Conservation (phyloP, 2,888 invertebrate species). For the Sturmia bella region DNA sequence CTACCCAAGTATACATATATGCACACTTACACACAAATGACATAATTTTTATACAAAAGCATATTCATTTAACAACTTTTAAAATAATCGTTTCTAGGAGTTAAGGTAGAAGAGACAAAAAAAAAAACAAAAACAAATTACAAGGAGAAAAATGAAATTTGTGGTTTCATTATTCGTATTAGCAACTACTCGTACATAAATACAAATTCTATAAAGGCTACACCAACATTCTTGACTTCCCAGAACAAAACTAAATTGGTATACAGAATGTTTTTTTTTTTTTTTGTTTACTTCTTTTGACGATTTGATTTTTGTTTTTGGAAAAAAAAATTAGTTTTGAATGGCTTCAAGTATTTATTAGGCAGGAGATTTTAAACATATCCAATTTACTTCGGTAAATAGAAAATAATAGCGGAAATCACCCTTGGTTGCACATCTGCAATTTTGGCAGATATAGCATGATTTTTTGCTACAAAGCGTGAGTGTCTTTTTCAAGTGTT, state of each 20-base stretch:
- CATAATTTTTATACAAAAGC: background rate
- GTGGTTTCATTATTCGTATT: conserved; percentile 19
- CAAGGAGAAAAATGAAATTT: conserved; percentile 44
- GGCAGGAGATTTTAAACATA: too few relatives aligned
- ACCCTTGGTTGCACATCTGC: too few relatives aligned
- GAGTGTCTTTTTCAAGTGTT: too few relatives aligned
- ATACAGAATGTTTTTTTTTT: background rate
- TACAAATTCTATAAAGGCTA: conserved; percentile 9
- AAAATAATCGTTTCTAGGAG: conserved; percentile 48
- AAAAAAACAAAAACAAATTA: background rate
- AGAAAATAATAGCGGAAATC: too few relatives aligned
- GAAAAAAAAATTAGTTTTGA: background rate
- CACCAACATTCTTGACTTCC: conserved; percentile 21
- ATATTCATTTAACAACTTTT: conserved; percentile 17
- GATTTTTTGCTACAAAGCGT: too few relatives aligned
- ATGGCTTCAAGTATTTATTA: too few relatives aligned
- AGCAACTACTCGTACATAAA: background rate
- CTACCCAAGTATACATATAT: background rate
- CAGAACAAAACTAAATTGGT: conserved; percentile 28
- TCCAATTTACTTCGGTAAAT: too few relatives aligned
- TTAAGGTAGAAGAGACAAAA: conserved; percentile 28
- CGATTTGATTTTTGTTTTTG: background rate
- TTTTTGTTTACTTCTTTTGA: background rate
- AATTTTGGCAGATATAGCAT: too few relatives aligned
- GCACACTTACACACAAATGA: background rate